Evolutionary conservation across 2,797 vertebrate species (phyloP), one percentile per base, ranked within the genome.

Genomic region (Margarornis squamiger): DNA sequence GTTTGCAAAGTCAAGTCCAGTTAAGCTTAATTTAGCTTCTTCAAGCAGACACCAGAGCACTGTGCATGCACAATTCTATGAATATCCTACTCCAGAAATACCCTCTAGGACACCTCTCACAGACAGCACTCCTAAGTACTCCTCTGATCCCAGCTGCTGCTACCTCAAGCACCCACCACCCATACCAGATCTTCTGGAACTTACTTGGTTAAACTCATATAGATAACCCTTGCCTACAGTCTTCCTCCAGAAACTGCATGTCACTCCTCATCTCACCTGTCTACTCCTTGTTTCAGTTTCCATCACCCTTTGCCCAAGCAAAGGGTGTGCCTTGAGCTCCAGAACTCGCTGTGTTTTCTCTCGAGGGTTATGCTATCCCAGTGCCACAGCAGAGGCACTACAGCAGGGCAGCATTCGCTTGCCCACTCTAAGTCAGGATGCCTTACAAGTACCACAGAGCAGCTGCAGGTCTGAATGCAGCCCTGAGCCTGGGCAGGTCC

Each of bases 1-100:
- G 59, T 41, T 58, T 85, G 45, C 36, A 68, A 87, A 92, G 57
- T 93, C 86, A 92, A 78, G 80, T 68, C 76, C 66, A 65, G 41
- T 94, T 90, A 94, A 80, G 65, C 21, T 94, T 90, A 90, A 79
- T 88, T 75, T 9, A 6, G 26, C 22, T 84, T 71, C 72, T 83
- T 81, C 76, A 24, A 79, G 78, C 12, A 81, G n/a, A 14, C 24
- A 59, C 29, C 29, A 9, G 4, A 20, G 43, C 41, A 34, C 26
- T 39, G 27, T 36, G 29, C 57, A 36, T 26, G 30, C 48, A 59
- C 48, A 88, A 65, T 75, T 81, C 75, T 19, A 39, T 8, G 11
- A 84, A 51, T 1, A 1, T 14, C 38, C 46, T 55, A 5, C 18
- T 16, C 34, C 29, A 57, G 65, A 26, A 93, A 46, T 6, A 48